A percentile compares a stretch with the other conserved stretches of the same genome.
Conservation (phyloP, 2,888 invertebrate genomes). For the Protonemura montana region DNA sequence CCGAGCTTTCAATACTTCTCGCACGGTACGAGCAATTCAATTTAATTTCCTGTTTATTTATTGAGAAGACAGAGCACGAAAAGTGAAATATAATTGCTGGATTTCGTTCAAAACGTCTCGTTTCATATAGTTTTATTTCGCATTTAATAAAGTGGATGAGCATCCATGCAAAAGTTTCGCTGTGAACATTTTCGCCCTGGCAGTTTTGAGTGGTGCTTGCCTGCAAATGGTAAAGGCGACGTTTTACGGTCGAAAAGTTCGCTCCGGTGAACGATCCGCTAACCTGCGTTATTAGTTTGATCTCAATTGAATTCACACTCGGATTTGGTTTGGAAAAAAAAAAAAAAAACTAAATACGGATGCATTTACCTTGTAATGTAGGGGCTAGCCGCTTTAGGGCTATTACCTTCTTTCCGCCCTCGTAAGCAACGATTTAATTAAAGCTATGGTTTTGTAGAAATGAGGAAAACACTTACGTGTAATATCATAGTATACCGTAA, state of each 20-base stretch:
- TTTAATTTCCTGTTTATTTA: conserved; percentile 7
- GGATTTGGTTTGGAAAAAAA: background rate
- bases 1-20: background rate
- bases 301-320: background rate
- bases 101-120: background rate
- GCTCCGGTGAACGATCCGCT: background rate
- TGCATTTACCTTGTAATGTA: background rate
- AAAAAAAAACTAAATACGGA: background rate
- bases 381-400: too few relatives aligned
- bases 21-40: background rate
- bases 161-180: background rate
- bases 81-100: background rate
- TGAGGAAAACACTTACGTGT: too few relatives aligned
- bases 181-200: background rate
- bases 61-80: background rate
- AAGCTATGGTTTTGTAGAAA: too few relatives aligned
- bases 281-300: background rate
- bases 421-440: too few relatives aligned
- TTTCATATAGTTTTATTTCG: background rate
- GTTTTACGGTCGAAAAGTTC: background rate
- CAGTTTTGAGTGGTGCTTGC: background rate
- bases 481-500: too few relatives aligned
- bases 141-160: background rate
- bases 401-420: too few relatives aligned
- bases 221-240: too few relatives aligned